A percentile compares a stretch with the other conserved stretches of the same genome.
Conservation (phyloP, 2,113 vertebrate species). For the Oryctolagus cuniculus region mOryCun1.1 NC_091441.1:41137001-41137500, state of each 20-base stretch:
- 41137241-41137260: neutral
- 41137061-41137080: neutral
- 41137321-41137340: neutral
- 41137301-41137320: neutral
- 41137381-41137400: neutral
- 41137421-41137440: neutral
- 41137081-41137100: neutral
- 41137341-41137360: neutral
- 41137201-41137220: neutral
- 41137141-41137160: neutral
- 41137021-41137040: neutral
- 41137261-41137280: neutral
- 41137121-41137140: neutral
- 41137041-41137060: neutral
- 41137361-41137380: neutral
- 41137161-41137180: neutral
- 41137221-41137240: neutral
- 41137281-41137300: neutral
- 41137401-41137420: neutral
- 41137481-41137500: neutral
- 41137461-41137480: neutral
- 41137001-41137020: neutral
- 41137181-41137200: neutral
- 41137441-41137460: neutral
- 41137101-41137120: too few species aligned